Base-by-base conservation (phyloP, 2,888 invertebrate genomes). In the Dolomedes plantarius region DNA sequence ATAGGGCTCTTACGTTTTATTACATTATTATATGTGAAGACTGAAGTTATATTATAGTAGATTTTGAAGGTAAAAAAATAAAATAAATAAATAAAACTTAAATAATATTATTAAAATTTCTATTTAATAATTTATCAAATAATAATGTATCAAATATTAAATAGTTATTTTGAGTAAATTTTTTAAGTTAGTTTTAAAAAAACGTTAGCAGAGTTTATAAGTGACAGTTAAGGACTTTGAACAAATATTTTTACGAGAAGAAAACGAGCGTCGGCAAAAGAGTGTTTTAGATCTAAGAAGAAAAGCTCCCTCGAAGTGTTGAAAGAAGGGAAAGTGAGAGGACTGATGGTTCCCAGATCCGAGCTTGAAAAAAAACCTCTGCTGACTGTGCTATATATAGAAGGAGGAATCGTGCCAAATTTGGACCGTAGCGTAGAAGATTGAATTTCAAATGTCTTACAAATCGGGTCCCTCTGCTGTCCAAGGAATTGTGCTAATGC, bases 341-440 rank as follows among this genome's bases (percentile, higher is more conserved):
- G 16, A 29, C 31, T 72, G 76, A 72, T 28, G 76, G 19, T 11
- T 64, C 56, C 82, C 82, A 83, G 82, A 71, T 71, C 65, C 41
- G 62, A 28, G 32, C 39, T 31, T 19, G n/a, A n/a, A n/a, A n/a
- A 64, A 50, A 64, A 65, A 23, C 56, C 62, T 71, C 56, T n/a
- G 64, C 50, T 36, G 78, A 71, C 31, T 64, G 75, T 69, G 68
- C 79, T 75, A 79, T 69, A 78, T 32, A 69, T 79, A 86, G 79
- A 27, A 27, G 19, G 29, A 62, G 74, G 74, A 68, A 56, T 19
- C 27, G n/a, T 19, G 73, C 86, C 79, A 69, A 79, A 32, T 79
- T 74, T 79, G 86, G 79, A 75, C 64, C 67, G 46, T 36, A 39
- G n/a, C 50, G 23, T 46, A 32, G 41, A 69, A 62, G 62, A 77